Evolutionary conservation across 1,140 invertebrate genomes (phyloP).

Genomic region (Drosophila malerkotliana): DNA sequence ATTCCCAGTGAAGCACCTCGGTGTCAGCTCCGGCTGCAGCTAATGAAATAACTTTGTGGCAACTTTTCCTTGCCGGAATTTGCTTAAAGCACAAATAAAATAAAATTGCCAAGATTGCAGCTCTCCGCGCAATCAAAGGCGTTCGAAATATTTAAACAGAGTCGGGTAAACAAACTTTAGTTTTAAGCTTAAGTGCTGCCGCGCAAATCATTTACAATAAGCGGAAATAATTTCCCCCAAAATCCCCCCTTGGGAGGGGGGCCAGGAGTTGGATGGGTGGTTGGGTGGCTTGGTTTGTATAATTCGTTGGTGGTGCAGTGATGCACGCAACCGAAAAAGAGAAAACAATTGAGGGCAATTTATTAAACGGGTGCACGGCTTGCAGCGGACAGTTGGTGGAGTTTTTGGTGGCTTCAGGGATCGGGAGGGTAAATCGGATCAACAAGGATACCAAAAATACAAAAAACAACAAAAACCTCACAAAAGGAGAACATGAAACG

Average conservation of each 20-base stretch:
- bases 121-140: constrained; percentile 35
- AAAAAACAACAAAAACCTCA: constrained; percentile 16
- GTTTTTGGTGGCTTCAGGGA: neutral
- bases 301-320: constrained; percentile 25
- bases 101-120: constrained; percentile 53
- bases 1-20: constrained; percentile 1
- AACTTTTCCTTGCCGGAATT: constrained; percentile 54
- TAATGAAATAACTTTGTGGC: constrained; percentile 63
- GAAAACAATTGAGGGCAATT: constrained; percentile 45
- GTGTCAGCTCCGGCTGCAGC: constrained; percentile 29
- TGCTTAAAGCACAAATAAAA: constrained; percentile 60
- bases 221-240: constrained; percentile 52
- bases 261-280: neutral
- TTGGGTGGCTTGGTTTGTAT: neutral
- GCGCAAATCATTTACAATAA: constrained; percentile 47
- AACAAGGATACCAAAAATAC: constrained; percentile 4
- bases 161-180: constrained; percentile 29
- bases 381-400: constrained; percentile 28
- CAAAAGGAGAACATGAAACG: constrained; percentile 20
- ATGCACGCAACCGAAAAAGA: constrained; percentile 41
- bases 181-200: constrained; percentile 23
- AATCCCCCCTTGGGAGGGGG: constrained; percentile 13
- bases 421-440: neutral
- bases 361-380: constrained; percentile 39
- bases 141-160: constrained; percentile 29